Base-by-base conservation (phyloP, 1,140 invertebrate genomes). In the Bombus confusus region DNA sequence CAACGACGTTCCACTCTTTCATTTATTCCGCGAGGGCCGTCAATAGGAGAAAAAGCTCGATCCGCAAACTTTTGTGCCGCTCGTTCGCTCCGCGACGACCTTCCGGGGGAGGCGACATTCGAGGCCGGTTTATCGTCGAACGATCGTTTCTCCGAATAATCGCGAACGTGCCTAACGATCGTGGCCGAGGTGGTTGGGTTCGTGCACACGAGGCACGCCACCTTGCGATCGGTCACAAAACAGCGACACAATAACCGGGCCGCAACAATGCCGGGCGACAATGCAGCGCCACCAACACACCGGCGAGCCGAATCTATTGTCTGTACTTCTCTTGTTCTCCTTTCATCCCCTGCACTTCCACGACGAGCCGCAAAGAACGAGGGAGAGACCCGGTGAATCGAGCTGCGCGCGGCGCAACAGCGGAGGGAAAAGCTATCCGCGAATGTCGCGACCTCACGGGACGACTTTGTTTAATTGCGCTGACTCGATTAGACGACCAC, bases 281-380 rank as follows among this genome's bases (percentile, higher is more conserved):
- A 95, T 94, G 90, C 91, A 93, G 86, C 91, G 79, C 90, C 88
- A 93, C 91, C 92, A 92, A 93, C 90, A 93, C 92, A 93, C 90
- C 85, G 89, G 87, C 90, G 88, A 90, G 90, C 93, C 92, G 91
- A 94, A 94, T 93, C 93, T 89, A 94, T 94, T 94, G 93, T 94
- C 93, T 93, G 93, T 93, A 92, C 92, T 91, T 93, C 91, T 93
- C 93, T 93, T 94, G 93, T 94, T 94, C 94, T 93, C 92, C 93
- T 93, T 93, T 94, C 91, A 93, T 93, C 93, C 90, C 90, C 91
- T 88, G 89, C 90, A 91, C 92, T 93, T 93, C 91, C 91, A 91
- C 89, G 90, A 87, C 87, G 87, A 87, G 83, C 86, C 88, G 90
- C 83, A 85, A 82, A 88, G 85, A 78, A 77, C 79, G 87, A 84